Percentiles rank a stretch among this genome's conserved stretches.
phyloP scores from a whole-genome alignment of 2,888 invertebrate genomes.

The Allolobophora icterica region DNA sequence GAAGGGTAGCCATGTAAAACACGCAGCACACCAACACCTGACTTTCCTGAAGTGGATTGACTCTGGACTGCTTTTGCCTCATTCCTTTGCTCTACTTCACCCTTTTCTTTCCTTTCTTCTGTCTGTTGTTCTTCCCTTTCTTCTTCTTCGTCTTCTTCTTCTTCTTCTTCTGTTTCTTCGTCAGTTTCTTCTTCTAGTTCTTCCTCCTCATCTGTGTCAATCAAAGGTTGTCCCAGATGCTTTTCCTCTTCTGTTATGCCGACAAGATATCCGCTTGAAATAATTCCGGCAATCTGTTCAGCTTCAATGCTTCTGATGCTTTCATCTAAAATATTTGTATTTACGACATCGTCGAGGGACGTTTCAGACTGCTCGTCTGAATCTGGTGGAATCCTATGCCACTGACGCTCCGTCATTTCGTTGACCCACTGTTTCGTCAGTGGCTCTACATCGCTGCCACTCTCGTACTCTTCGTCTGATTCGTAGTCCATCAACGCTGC shows the following conservation, averaged over 20 bases:
- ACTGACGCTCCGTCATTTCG: background rate
- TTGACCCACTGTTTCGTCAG: background rate
- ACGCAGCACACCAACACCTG: background rate
- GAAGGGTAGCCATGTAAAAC: background rate
- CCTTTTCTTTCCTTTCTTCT: background rate
- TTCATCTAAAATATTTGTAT: background rate
- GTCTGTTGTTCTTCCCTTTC: background rate
- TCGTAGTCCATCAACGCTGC: constrained; percentile 38
- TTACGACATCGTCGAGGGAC: background rate
- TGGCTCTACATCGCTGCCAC: background rate
- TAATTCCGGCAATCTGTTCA: background rate
- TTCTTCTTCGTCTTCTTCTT: background rate
- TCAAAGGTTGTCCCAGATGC: background rate
- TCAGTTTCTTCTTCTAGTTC: background rate
- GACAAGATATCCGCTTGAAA: background rate
- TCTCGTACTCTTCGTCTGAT: background rate
- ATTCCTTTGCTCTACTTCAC: background rate
- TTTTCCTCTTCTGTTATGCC: background rate
- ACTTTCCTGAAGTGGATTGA: background rate
- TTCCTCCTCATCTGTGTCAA: no score
- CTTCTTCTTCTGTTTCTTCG: background rate
- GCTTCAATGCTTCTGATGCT: constrained; percentile 1
- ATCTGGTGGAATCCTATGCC: background rate
- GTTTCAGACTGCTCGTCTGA: background rate
- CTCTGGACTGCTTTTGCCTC: background rate